phyloP scores from a whole-genome alignment of 1,140 invertebrate species.

The Drosophila trapezifrons region DNA sequence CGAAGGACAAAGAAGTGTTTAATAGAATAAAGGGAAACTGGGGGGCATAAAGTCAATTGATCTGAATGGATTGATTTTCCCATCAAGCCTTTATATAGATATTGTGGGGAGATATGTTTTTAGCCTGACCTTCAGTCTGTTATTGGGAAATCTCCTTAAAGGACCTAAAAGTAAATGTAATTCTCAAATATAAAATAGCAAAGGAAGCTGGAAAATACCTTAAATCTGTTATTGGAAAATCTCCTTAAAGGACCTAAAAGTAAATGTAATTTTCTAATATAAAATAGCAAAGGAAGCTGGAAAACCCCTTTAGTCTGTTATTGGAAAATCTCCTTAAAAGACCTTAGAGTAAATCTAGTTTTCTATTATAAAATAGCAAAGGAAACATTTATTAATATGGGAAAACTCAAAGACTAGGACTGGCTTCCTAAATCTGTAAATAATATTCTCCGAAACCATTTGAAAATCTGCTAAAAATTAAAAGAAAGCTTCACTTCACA shows the following conservation, averaged over 20 bases:
- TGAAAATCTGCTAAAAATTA: neutral
- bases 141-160: too few relatives aligned
- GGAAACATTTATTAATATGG: neutral
- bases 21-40: neutral
- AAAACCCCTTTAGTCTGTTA: too few relatives aligned
- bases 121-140: too few relatives aligned
- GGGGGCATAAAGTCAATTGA: slow-evolving; percentile 6
- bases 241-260: too few relatives aligned
- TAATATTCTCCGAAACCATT: neutral
- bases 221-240: too few relatives aligned
- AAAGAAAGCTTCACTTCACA: too few relatives aligned
- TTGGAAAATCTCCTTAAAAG: neutral
- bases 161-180: too few relatives aligned
- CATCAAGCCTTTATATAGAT: neutral
- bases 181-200: too few relatives aligned
- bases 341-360: neutral
- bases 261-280: too few relatives aligned
- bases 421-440: neutral
- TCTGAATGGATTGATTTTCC: slow-evolving; percentile 6
- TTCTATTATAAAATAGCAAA: neutral
- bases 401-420: neutral
- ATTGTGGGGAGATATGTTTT: too few relatives aligned
- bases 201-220: too few relatives aligned
- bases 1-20: neutral
- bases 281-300: too few relatives aligned